These are phyloP conservation scores for Spea bombifrons DNA, from an alignment of 2,113 vertebrate genomes.

Conservation along the genomic window DNA sequence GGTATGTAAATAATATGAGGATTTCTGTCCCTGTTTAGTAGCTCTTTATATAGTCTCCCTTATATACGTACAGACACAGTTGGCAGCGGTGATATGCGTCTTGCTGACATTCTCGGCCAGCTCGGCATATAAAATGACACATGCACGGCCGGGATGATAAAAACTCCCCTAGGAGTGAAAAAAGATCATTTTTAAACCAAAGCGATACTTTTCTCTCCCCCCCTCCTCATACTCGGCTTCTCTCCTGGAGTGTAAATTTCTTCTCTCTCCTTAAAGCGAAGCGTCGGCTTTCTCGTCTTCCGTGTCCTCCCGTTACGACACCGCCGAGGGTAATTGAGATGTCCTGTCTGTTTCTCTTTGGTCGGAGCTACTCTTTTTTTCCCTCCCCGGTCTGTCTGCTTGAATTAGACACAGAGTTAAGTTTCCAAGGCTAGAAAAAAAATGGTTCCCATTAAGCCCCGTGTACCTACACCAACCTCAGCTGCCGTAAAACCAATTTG, in stretches of 20 bases:
- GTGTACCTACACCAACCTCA: conserved; percentile 75
- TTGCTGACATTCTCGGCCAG: conserved; percentile 7
- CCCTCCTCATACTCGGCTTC: conserved; percentile 48
- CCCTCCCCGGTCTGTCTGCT: conserved; percentile 75
- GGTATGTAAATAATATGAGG: no score
- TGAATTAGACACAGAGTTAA: conserved; percentile 81
- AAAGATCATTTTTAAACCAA: conserved; percentile 58
- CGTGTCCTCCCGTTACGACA: conserved; percentile 64
- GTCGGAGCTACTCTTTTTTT: conserved; percentile 63
- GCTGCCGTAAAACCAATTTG: conserved; percentile 74
- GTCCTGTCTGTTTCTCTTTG: conserved; percentile 68
- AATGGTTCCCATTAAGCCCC: conserved; percentile 74
- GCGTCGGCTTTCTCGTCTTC: conserved; percentile 52
- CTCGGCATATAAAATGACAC: conserved; percentile 9
- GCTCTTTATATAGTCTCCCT: no score
- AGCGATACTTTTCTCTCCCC: conserved; percentile 49
- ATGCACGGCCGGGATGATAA: conserved; percentile 11
- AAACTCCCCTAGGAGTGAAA: conserved; percentile 20
- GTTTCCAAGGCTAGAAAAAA: conserved; percentile 62
- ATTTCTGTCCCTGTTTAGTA: no score
- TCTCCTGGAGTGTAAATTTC: conserved; percentile 56
- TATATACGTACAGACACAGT: background rate
- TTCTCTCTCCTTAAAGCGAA: conserved; percentile 52
- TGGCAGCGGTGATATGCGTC: background rate
- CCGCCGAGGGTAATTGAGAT: conserved; percentile 82